Percentiles rank a stretch among this genome's conserved stretches.
phyloP scores from a whole-genome alignment of 2,113 vertebrate genomes.

The Tympanuchus pallidicinctus region DNA sequence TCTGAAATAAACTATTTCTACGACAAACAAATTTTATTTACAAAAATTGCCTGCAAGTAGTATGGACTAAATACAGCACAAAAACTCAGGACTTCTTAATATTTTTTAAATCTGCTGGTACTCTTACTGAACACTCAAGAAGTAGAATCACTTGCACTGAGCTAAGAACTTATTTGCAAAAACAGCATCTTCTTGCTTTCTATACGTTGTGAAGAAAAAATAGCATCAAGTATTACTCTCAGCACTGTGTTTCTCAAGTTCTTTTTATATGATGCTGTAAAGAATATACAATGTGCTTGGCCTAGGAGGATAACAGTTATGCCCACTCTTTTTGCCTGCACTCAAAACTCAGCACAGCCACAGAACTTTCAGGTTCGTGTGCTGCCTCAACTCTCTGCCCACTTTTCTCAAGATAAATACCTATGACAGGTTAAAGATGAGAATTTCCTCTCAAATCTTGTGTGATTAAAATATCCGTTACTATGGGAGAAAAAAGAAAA shows the following conservation, averaged over 20 bases:
- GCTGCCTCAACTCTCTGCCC: neutral
- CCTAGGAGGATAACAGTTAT: neutral
- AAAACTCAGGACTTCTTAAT: neutral
- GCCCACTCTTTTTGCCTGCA: accelerated
- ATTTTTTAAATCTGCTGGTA: neutral
- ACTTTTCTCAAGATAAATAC: neutral
- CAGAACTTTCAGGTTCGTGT: neutral
- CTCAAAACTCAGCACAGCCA: neutral
- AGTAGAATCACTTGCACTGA: neutral
- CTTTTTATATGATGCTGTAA: neutral
- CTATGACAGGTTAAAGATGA: neutral
- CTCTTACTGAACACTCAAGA: neutral
- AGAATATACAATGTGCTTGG: accelerated
- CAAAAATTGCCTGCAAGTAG: neutral
- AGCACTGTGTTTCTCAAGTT: neutral
- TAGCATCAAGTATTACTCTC: neutral
- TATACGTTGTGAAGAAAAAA: neutral
- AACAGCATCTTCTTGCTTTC: neutral
- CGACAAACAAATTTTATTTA: neutral
- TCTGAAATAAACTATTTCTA: neutral
- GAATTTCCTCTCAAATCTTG: neutral
- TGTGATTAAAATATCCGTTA: neutral
- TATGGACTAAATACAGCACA: neutral
- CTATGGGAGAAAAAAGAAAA: neutral
- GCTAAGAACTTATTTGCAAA: neutral